Conservation (phyloP, 2,113 vertebrate genomes). For the Tinamus guttatus region DNA sequence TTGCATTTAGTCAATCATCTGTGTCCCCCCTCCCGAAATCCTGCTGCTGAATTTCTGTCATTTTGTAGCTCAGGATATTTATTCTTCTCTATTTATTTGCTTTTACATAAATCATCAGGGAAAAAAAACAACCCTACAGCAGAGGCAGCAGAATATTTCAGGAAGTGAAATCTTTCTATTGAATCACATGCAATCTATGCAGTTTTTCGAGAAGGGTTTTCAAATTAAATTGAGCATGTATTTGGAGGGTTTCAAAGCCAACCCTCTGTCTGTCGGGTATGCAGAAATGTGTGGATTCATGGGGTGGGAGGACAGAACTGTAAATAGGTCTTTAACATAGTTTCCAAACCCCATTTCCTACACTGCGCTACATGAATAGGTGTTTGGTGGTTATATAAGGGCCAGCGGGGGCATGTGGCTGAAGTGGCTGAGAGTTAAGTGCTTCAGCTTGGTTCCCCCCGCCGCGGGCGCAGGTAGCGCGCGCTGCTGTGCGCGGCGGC, state of each 20-base stretch:
- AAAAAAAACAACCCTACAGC: constrained; percentile 15
- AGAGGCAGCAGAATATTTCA: constrained; percentile 26
- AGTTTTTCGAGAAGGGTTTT: neutral
- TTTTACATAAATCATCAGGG: neutral
- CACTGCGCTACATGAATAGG: neutral
- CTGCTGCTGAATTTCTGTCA: constrained; percentile 60
- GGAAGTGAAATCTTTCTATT: neutral
- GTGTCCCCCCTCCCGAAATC: constrained; percentile 20
- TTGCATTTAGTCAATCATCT: constrained; percentile 42
- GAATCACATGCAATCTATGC: neutral
- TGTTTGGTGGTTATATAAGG: neutral
- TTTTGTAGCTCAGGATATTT: constrained; percentile 66
- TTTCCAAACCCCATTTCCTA: neutral
- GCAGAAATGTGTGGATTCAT: neutral
- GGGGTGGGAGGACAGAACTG: neutral
- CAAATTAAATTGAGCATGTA: neutral
- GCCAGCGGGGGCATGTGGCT: neutral
- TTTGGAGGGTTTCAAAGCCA: neutral
- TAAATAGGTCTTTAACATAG: neutral
- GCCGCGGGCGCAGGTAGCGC: neutral
- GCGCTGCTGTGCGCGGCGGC: neutral
- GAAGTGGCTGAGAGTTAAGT: neutral
- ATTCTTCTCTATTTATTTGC: constrained; percentile 65
- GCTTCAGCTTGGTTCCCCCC: accelerated
- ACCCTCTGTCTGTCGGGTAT: neutral